Evolutionary conservation across 2,888 invertebrate genomes (phyloP).

Genomic region (Thalpophila matura): DNA sequence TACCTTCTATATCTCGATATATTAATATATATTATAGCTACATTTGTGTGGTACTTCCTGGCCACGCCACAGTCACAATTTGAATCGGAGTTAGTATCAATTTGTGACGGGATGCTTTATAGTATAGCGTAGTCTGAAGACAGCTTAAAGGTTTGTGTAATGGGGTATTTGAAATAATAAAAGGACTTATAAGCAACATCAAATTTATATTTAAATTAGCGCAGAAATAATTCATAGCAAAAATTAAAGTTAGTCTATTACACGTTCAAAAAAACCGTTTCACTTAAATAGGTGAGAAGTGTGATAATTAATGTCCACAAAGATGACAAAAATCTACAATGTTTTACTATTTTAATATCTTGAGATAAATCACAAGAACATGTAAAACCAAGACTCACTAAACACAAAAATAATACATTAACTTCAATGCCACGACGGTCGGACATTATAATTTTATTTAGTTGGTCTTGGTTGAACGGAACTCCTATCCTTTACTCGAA

Average conservation of each 20-base stretch:
- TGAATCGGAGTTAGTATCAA: too few species aligned
- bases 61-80: too few species aligned
- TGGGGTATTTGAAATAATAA: conserved; percentile 46
- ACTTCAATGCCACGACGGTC: conserved; percentile 75
- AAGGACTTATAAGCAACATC: conserved; percentile 81
- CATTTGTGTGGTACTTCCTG: too few species aligned
- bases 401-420: conserved; percentile 85
- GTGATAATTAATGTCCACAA: conserved; percentile 59
- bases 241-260: conserved; percentile 67
- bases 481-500: conserved; percentile 90
- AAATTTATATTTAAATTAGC: conserved; percentile 83
- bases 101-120: too few species aligned
- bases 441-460: conserved; percentile 85
- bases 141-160: not conserved
- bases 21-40: too few species aligned
- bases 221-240: conserved; percentile 82
- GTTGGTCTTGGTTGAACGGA: conserved; percentile 91
- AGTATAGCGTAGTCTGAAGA: too few species aligned
- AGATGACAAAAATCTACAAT: conserved; percentile 62
- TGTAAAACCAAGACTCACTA: conserved; percentile 91
- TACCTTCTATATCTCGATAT: too few species aligned
- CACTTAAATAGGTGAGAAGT: conserved; percentile 66
- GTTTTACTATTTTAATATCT: conserved; percentile 64
- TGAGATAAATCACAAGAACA: conserved; percentile 78
- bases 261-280: conserved; percentile 58